A percentile compares a stretch with the other conserved stretches of the same genome.
phyloP scores from a whole-genome alignment of 2,888 invertebrate species.

The Dyspetes luteomarginatus region DNA sequence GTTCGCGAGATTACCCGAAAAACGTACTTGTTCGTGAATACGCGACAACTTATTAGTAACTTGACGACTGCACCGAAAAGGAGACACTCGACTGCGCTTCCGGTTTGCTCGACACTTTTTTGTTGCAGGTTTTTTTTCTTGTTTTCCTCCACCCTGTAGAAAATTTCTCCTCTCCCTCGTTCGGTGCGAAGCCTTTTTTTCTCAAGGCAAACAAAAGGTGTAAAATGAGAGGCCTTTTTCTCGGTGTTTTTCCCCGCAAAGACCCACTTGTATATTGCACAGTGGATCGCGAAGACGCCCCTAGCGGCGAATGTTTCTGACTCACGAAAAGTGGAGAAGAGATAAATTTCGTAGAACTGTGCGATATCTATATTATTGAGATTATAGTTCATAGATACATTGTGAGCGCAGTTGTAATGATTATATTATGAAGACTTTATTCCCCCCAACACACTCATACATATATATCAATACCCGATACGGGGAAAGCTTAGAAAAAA shows the following conservation, averaged over 20 bases:
- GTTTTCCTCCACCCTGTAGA: not conserved
- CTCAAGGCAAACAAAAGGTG: conserved; percentile 18
- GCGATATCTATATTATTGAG: not conserved
- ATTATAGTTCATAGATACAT: not conserved
- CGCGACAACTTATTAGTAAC: not conserved
- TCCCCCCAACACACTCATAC: no score
- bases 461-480: no score
- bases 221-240: conserved; percentile 13
- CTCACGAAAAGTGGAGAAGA: not conserved
- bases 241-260: conserved; percentile 12
- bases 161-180: not conserved
- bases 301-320: conserved; percentile 5
- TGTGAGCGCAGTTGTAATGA: not conserved
- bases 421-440: not conserved
- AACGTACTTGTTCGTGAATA: not conserved
- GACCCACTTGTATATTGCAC: conserved; percentile 8
- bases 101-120: not conserved
- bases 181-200: not conserved
- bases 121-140: not conserved
- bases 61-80: not conserved
- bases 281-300: not conserved
- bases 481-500: no score
- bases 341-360: not conserved
- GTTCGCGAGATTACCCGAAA: conserved; percentile 35
- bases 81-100: not conserved